Evolutionary conservation across 2,888 invertebrate species (phyloP), one percentile per base, ranked within the genome.

Genomic region (Mongoloraphidia duomilia): DNA sequence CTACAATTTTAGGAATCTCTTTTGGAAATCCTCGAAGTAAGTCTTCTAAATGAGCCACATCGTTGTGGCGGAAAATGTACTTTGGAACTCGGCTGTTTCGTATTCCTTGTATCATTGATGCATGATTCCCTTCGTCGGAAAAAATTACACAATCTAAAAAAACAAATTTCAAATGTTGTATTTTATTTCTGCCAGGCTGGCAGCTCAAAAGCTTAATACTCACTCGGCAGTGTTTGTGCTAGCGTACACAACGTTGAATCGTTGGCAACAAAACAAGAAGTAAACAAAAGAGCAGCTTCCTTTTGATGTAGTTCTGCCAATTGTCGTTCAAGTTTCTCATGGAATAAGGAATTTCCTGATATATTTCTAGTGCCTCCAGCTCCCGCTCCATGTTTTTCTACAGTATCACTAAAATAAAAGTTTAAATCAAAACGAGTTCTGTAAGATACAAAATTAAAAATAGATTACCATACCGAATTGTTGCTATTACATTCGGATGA

Each of bases 21-120:
- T 75, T 75, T 54, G 88, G 87, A 8, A 91, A 75, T 55, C 75
- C 75, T 43, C 78, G 73, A 53, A 95, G 69, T 52, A 90, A 63
- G 56, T 83, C 74, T 59, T 87, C 83, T 56, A 97, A 74, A 69
- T 96, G 92, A 43, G 71, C 70, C 0, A 87, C 86, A 64, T 96
- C 93, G 65, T 96, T 96, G 68, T 96, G 96, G 41, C 86, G 79
- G 66, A 93, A 96, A 59, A 97, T 87, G 65, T 92, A 89, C 65
- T 95, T 96, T 0, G 88, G 85, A 2, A 85, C 92, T 41, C 85
- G 79, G 63, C 93, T 93, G 68, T 94, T 94, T 48, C 88, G 73
- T 53, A 97, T 95, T 1, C 96, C 96, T 63, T 93, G 90, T 57
- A 97, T 97, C 95, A 97, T 96, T 0, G 94, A 95, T 3, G 96